A percentile compares a stretch with the other conserved stretches of the same genome.
These are phyloP conservation scores for Xestia rhomboidea DNA, from an alignment of 2,888 invertebrate genomes.

Conservation along the genomic window DNA sequence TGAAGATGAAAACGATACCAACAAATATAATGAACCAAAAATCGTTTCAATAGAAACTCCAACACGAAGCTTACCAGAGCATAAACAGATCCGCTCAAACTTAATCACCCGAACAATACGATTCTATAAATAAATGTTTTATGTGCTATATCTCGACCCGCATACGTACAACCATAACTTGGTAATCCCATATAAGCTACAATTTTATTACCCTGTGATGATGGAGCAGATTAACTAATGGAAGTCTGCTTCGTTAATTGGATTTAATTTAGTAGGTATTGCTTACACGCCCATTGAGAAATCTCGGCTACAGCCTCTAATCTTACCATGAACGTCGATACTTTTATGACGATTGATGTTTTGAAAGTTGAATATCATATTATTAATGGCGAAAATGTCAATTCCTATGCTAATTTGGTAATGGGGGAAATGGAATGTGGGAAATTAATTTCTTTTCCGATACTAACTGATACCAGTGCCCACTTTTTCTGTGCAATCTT, in stretches of 20 bases:
- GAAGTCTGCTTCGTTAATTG: conserved; percentile 78
- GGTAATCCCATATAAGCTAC: conserved; percentile 75
- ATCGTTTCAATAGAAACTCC: conserved; percentile 21
- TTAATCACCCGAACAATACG: conserved; percentile 64
- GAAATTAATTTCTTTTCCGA: conserved; percentile 37
- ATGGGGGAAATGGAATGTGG: conserved; percentile 53
- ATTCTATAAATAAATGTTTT: conserved; percentile 72
- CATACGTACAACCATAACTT: conserved; percentile 73
- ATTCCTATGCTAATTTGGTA: conserved; percentile 52
- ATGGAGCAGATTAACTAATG: conserved; percentile 81
- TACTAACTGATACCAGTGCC: background rate
- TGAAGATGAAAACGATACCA: background rate
- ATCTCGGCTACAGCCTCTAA: conserved; percentile 53
- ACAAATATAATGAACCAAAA: conserved; percentile 1
- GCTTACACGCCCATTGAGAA: conserved; percentile 63
- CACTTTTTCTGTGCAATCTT: background rate
- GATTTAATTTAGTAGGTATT: conserved; percentile 73
- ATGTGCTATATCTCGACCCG: conserved; percentile 75
- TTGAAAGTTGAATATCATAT: conserved; percentile 53
- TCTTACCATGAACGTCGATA: conserved; percentile 45
- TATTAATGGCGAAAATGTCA: conserved; percentile 53
- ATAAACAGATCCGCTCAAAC: conserved; percentile 57
- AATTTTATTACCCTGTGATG: conserved; percentile 79
- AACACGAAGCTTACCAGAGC: conserved; percentile 43
- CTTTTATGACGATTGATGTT: conserved; percentile 57